A percentile compares a stretch with the other conserved stretches of the same genome.
Evolutionary conservation across 2,113 vertebrate species (phyloP).

Genomic region (Cebus imitator): DNA sequence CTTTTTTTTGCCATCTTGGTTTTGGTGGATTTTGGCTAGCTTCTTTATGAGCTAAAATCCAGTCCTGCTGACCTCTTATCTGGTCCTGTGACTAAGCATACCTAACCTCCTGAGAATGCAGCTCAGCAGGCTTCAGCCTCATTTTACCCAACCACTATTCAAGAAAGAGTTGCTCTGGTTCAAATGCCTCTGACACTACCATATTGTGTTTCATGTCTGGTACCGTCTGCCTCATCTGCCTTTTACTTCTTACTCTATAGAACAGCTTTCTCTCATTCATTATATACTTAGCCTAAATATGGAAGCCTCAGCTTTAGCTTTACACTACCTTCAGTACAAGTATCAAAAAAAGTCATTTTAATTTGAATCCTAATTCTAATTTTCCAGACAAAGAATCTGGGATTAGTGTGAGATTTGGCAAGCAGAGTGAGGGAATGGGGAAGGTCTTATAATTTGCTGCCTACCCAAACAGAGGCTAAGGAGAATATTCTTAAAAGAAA

Average conservation of each 20-base stretch:
- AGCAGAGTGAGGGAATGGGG: neutral
- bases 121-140: too few species aligned
- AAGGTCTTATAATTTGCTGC: neutral
- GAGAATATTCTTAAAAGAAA: neutral
- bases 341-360: neutral
- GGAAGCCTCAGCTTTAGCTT: neutral
- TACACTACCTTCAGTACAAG: neutral
- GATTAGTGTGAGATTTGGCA: neutral
- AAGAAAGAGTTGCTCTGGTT: too few species aligned
- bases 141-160: too few species aligned
- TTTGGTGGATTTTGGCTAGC: too few species aligned
- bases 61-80: too few species aligned
- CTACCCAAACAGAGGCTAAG: neutral
- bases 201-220: neutral
- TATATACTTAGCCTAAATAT: neutral
- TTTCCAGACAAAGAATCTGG: neutral
- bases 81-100: too few species aligned
- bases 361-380: slow-evolving; percentile 4
- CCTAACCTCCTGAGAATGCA: too few species aligned
- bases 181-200: neutral
- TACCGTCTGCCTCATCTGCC: neutral
- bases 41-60: too few species aligned
- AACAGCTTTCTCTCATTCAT: neutral
- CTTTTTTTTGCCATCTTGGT: too few species aligned
- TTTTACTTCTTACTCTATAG: neutral